Conservation (phyloP, 2,797 vertebrate genomes). For the Heterohyrax brucei region DNA sequence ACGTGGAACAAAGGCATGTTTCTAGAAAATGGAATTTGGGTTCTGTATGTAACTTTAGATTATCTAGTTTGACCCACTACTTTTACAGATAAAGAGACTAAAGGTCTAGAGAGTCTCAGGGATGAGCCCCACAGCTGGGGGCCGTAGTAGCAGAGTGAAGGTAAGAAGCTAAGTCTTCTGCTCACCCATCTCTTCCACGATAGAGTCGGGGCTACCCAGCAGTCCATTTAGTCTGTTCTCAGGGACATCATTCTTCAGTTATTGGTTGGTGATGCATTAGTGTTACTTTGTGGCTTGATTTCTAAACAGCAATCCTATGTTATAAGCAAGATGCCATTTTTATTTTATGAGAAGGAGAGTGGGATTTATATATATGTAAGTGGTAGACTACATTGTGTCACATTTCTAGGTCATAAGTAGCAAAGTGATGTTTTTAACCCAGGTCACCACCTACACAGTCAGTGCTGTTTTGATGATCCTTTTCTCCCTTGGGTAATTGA, state of each 20-base stretch:
- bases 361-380: background rate
- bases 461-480: background rate
- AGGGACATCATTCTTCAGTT: background rate
- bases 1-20: background rate
- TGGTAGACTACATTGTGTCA: background rate
- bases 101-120: background rate
- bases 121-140: background rate
- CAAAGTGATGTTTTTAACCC: background rate
- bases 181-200: background rate
- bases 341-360: background rate
- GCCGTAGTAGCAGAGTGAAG: background rate
- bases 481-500: background rate
- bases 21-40: background rate
- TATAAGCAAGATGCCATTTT: slow-evolving; percentile 7
- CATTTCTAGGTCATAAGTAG: background rate
- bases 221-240: background rate
- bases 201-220: background rate
- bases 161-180: background rate
- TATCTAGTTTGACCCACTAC: background rate
- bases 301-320: background rate
- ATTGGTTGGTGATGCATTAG: background rate
- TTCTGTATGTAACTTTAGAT: background rate
- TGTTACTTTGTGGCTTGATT: background rate
- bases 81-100: background rate
- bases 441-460: background rate